Evolutionary conservation across 2,113 vertebrate genomes (phyloP), one percentile per base, ranked within the genome.

Genomic region (Hippoglossus stenolepis): DNA sequence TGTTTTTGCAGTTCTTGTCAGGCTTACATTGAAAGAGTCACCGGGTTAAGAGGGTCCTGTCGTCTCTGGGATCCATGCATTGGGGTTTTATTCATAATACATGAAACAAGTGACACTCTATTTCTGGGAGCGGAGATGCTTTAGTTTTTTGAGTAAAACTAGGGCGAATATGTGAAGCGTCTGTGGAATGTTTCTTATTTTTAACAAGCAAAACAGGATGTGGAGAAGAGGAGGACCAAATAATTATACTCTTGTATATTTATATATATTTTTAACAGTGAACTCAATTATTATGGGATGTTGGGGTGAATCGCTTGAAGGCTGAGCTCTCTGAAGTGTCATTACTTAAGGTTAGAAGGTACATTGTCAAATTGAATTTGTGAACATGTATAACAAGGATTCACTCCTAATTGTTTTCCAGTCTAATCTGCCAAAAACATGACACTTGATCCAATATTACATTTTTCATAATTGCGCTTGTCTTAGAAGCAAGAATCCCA

Each of bases 21-120:
- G 64, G 40, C 70, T 84, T 28, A 31, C 70, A 26, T 73, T 73
- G 51, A 74, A 40, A 2, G 79, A 53, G 49, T 54, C 51, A n/a
- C 51, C 10, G 20, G 51, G 74, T 83, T 82, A 67, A 86, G 66
- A 84, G 66, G 70, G 70, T 77, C 63, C 45, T 70, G 84, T 85
- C 47, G 20, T 51, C 58, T 79, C 75, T 81, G 80, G 66, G 79
- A 84, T 81, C 68, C 61, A 21, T 54, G 51, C 51, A 21, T 54
- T n/a, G 20, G 51, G 14, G 68, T 74, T 73, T 72, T 80, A 88
- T 90, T 79, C 66, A 90, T 91, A 81, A 88, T 90, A 38, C 77
- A 91, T 90, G 76, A 85, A 88, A 89, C 73, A 68, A 87, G 75
- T 83, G 68, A 70, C 80, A 68, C 72, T 83, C 89, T 91, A 86